phyloP scores from a whole-genome alignment of 2,888 invertebrate genomes.

The Chrysina gloriosa region DNA sequence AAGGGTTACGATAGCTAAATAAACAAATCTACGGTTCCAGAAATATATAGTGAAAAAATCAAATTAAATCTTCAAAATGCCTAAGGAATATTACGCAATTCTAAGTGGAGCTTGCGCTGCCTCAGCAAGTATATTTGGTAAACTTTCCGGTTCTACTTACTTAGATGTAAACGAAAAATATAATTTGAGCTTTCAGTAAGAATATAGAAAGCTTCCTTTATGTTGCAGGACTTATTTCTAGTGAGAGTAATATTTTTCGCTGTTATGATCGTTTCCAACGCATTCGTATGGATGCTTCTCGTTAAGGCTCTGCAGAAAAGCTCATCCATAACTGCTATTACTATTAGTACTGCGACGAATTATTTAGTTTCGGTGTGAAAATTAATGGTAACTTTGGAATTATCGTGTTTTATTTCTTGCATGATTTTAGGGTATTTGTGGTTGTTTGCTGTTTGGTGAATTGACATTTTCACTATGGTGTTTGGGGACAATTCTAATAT shows the following conservation, averaged over 20 bases:
- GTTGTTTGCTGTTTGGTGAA: too few species aligned
- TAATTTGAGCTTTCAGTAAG: slow-evolving; percentile 46
- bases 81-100: slow-evolving; percentile 64
- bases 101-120: slow-evolving; percentile 73
- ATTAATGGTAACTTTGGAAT: slow-evolving; percentile 41
- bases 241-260: slow-evolving; percentile 62
- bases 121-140: slow-evolving; percentile 73
- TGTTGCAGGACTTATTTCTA: slow-evolving; percentile 59
- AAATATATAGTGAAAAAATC: not conserved
- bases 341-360: slow-evolving; percentile 73
- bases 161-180: slow-evolving; percentile 54
- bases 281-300: slow-evolving; percentile 72
- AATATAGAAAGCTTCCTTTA: slow-evolving; percentile 23
- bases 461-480: slow-evolving; percentile 70
- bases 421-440: too few species aligned
- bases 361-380: slow-evolving; percentile 73
- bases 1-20: too few species aligned
- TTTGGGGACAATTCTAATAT: slow-evolving; percentile 78
- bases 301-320: slow-evolving; percentile 72
- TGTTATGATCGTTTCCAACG: slow-evolving; percentile 72
- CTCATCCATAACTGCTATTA: slow-evolving; percentile 73
- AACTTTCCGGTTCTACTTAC: slow-evolving; percentile 69
- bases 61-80: slow-evolving; percentile 46
- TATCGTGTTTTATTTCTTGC: not conserved
- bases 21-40: too few species aligned